Base-by-base conservation (phyloP, 2,888 invertebrate species). In the Lepidocyrtoides sp. region DNA sequence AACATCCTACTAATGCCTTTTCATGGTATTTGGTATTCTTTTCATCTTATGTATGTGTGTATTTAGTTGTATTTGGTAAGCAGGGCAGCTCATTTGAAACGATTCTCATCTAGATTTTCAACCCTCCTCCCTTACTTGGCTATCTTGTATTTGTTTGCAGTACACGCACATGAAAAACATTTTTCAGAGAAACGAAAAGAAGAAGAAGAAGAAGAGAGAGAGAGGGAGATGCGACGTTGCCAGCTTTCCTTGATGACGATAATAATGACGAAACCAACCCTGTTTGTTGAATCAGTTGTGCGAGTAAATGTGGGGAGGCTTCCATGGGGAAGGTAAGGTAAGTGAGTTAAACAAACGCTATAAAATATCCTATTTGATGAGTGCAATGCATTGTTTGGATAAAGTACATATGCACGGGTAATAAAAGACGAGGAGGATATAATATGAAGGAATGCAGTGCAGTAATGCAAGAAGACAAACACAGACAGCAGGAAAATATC, bases 241-340 rank as follows among this genome's bases (percentile, higher is more conserved):
- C 82, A 83, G 57, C n/a, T 66, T 26, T 48, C 44, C 54, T 79
- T 48, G 29, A 14, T 51, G 79, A 57, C n/a, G 54, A 48, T n/a
- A 17, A 41, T 26, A 12, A 44, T 87, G 87, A 89, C 23, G 89
- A 89, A 82, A 89, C n/a, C 89, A 89, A 83, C 89, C 89, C 89
- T 89, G 82, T 36, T 29, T 36, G 44, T 89, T 41, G 57, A 23
- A 41, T 89, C 88, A 88, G 32, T 44, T n/a, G 20, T 12, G 54
- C n/a, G 14, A 7, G 32, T 29, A 32, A 5, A 29, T 4, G 14
- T 29, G n/a, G 20, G 8, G 54, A 3, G 20, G 2, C 26, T 29
- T 63, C 0, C 10, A 41, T 41, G 41, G 41, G 10, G 57, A 8
- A 57, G 3, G 20, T 17, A 57, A 57, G n/a, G 7, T 8, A n/a